phyloP scores from a whole-genome alignment of 2,888 invertebrate genomes.

The Bellardia bayeri region DNA sequence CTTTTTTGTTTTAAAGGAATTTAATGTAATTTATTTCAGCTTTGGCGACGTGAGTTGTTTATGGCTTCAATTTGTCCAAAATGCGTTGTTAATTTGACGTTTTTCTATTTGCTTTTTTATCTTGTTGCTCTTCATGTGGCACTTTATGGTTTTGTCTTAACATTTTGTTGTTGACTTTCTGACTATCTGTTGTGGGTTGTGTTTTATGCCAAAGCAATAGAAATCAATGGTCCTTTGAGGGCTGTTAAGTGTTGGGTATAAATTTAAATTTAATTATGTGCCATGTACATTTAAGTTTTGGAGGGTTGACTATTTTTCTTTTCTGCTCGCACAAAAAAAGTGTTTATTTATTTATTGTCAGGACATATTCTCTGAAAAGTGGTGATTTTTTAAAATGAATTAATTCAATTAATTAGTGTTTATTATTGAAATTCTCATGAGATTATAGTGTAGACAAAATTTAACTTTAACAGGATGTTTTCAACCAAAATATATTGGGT shows the following conservation, averaged over 20 bases:
- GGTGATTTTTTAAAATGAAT: background rate
- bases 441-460: background rate
- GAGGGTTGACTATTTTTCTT: constrained; percentile 13
- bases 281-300: constrained; percentile 8
- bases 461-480: too few relatives aligned
- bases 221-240: constrained; percentile 5
- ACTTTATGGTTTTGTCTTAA: constrained; percentile 38
- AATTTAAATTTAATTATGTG: constrained; percentile 45
- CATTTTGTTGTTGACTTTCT: background rate
- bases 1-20: constrained; percentile 51
- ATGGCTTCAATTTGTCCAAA: constrained; percentile 81
- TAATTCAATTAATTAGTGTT: background rate
- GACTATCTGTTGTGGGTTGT: background rate
- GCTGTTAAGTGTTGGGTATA: constrained; percentile 2
- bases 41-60: constrained; percentile 77
- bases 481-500: too few relatives aligned
- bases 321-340: background rate
- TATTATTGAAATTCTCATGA: background rate
- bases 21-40: constrained; percentile 69
- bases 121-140: constrained; percentile 26
- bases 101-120: constrained; percentile 67
- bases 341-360: background rate
- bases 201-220: background rate
- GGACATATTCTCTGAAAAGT: background rate
- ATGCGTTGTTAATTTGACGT: constrained; percentile 81